Percentiles rank a stretch among this genome's conserved stretches.
Conservation (phyloP, 2,888 invertebrate species). For the Luperina testacea region DNA sequence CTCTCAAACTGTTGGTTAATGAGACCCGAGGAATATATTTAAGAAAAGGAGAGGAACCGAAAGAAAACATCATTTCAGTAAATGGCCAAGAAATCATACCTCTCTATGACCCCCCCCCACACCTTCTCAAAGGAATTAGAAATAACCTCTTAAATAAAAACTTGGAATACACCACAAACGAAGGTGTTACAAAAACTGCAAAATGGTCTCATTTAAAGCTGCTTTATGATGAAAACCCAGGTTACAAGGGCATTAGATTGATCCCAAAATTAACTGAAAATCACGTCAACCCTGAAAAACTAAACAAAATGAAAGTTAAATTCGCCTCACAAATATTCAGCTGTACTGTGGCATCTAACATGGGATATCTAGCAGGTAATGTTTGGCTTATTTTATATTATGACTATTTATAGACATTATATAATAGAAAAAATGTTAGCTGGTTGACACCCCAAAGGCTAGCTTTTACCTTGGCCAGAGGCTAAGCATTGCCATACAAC, state of each 20-base stretch:
- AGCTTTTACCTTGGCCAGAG: too few species aligned
- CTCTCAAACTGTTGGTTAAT: slow-evolving; percentile 56
- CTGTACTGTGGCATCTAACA: slow-evolving; percentile 60
- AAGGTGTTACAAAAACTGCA: slow-evolving; percentile 40
- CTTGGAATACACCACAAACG: too few species aligned
- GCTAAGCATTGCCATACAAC: too few species aligned
- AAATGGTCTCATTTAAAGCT: slow-evolving; percentile 65
- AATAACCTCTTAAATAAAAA: too few species aligned
- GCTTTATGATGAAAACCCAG: slow-evolving; percentile 52
- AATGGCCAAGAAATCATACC: slow-evolving; percentile 57
- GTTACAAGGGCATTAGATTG: slow-evolving; percentile 59
- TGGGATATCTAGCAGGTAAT: slow-evolving; percentile 68
- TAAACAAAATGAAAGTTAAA: slow-evolving; percentile 63
- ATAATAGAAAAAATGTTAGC: too few species aligned
- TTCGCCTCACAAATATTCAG: slow-evolving; percentile 66
- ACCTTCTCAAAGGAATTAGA: slow-evolving; percentile 13
- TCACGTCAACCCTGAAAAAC: slow-evolving; percentile 58
- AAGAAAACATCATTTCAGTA: slow-evolving; percentile 48
- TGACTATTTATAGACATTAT: too few species aligned
- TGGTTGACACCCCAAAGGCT: too few species aligned
- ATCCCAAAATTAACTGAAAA: slow-evolving; percentile 63
- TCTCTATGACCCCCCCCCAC: slow-evolving; percentile 61
- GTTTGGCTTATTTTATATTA: background rate
- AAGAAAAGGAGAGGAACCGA: slow-evolving; percentile 34
- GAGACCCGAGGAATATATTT: slow-evolving; percentile 51